These are phyloP conservation scores for Amia ocellicauda DNA, from an alignment of 2,113 vertebrate species.

Conservation along the genomic window DNA sequence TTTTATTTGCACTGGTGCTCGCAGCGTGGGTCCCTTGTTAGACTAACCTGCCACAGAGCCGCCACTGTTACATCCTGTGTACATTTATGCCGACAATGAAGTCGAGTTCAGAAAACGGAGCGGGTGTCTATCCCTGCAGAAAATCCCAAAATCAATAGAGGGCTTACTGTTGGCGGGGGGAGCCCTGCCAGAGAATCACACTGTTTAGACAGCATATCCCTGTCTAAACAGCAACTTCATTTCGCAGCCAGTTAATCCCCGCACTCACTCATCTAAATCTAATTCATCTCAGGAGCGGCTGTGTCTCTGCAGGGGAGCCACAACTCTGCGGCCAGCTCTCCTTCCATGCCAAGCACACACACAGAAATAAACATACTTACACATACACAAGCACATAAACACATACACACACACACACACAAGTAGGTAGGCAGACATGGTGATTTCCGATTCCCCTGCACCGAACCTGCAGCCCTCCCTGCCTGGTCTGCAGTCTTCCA, in stretches of 20 bases:
- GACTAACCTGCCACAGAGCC: constrained; percentile 1
- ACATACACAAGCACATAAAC: too few relatives aligned
- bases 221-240: constrained; percentile 58
- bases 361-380: too few relatives aligned
- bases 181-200: constrained; percentile 40
- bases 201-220: constrained; percentile 58
- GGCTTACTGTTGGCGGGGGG: constrained; percentile 16
- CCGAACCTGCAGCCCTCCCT: constrained; percentile 19
- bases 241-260: constrained; percentile 51
- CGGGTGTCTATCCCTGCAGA: constrained; percentile 13
- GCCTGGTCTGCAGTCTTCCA: constrained; percentile 51
- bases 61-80: constrained; percentile 2
- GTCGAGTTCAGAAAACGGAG: not conserved
- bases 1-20: not conserved
- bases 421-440: not conserved
- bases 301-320: too few relatives aligned
- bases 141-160: constrained; percentile 30
- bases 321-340: too few relatives aligned
- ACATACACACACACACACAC: too few relatives aligned
- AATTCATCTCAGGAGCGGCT: constrained; percentile 41
- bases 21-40: not conserved
- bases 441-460: not conserved
- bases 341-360: too few relatives aligned
- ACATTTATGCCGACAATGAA: constrained; percentile 6
- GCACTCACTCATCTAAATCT: constrained; percentile 51